Base-by-base conservation (phyloP, 2,888 invertebrate species). In the Pandemis heparana region DNA sequence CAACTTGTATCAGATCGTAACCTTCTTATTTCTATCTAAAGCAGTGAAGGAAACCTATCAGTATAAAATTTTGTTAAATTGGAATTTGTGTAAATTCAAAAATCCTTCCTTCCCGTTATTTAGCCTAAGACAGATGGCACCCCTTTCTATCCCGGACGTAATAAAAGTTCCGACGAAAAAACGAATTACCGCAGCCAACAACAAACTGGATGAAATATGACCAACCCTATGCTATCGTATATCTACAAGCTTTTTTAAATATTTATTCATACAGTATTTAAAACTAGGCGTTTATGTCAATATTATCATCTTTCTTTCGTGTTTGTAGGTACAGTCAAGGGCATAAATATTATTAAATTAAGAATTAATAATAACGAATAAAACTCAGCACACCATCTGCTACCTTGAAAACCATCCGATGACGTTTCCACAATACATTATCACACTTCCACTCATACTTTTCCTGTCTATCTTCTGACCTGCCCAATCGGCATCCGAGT, bases 131-230 rank as follows among this genome's bases (percentile, higher is more conserved):
- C 62, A 51, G 62, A 70, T 70, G 53, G 70, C 62, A 62, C 23
- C 70, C 70, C 70, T 70, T 70, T 70, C 53, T 63, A 70, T 63
- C 70, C 62, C 51, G 51, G 62, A 16, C 23, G 62, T 70, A 62
- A 70, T 70, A 70, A 51, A 51, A 70, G 53, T 63, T 51, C 69
- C 61, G 12, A 41, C 70, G 61, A 69, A 62, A 70, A 70, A 70
- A 62, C 70, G 62, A 70, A 70, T 70, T 62, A 51, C 62, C 62
- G 23, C 70, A 53, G 70, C 51, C 41, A 70, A 46, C 61, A 61
- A 41, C 39, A 48, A 23, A 56, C 38, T n/a, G 48, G 62, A 39
- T 70, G 62, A 70, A 62, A 70, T 62, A 62, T 67, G 48, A 61
- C 51, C 62, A 48, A 62, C 62, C 61, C 48, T 46, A 60, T 23